A percentile compares a stretch with the other conserved stretches of the same genome.
Conservation (phyloP, 2,113 vertebrate genomes). For the Oncorhynchus nerka region DNA sequence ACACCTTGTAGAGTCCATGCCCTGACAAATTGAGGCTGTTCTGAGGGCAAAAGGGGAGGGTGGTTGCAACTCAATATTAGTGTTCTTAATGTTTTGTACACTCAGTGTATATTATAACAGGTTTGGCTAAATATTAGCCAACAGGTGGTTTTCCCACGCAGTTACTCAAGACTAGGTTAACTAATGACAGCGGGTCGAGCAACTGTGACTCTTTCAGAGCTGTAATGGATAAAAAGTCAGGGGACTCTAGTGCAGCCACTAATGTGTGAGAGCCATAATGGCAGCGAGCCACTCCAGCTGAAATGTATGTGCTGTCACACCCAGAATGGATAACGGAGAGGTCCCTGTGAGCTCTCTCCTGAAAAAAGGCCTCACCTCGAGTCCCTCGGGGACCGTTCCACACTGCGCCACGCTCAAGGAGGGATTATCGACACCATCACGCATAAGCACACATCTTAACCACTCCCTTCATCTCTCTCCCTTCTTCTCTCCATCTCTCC, state of each 20-base stretch:
- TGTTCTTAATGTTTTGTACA: no score
- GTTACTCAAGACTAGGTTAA: constrained; percentile 10
- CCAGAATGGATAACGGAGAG: constrained; percentile 22
- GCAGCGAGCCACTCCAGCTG: constrained; percentile 37
- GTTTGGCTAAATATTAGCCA: no score
- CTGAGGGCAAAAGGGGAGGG: no score
- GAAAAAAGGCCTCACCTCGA: constrained; percentile 16
- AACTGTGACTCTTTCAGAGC: no score
- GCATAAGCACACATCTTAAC: constrained; percentile 16
- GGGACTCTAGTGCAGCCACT: constrained; percentile 23
- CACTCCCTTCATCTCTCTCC: constrained; percentile 10
- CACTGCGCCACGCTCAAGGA: constrained; percentile 32
- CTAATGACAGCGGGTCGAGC: no score
- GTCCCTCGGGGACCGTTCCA: constrained; percentile 28
- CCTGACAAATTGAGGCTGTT: no score
- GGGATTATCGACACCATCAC: constrained; percentile 33
- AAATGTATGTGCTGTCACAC: constrained; percentile 33
- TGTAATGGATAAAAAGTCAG: constrained; percentile 1
- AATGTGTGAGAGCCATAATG: constrained; percentile 29
- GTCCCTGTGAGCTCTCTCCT: neutral
- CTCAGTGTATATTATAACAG: no score
- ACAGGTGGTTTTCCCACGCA: no score
- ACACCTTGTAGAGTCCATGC: no score
- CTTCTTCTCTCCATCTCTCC: constrained; percentile 6
- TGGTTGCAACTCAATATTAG: no score